Evolutionary conservation across 2,888 invertebrate species (phyloP).

Genomic region (Aricia artaxerxes): DNA sequence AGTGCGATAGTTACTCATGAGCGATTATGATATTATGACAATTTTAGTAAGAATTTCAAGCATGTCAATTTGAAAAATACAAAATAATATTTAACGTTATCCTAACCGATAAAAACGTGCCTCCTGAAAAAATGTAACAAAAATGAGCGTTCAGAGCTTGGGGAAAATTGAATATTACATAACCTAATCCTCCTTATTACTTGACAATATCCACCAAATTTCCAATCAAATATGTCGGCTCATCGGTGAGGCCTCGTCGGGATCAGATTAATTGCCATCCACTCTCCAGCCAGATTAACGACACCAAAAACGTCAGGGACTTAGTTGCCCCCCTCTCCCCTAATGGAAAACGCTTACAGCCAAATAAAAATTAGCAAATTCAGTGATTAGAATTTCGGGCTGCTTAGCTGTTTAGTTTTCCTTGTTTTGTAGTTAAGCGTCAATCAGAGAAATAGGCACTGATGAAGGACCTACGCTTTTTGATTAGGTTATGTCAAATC

Average conservation of each 20-base stretch:
- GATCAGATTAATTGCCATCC: slow-evolving; percentile 51
- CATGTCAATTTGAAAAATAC: neutral
- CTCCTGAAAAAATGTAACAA: neutral
- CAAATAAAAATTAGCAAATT: slow-evolving; percentile 9
- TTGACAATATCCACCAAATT: slow-evolving; percentile 36
- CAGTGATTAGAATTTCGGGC: neutral
- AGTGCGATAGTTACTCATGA: no score
- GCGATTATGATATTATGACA: neutral
- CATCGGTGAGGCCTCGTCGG: slow-evolving; percentile 38
- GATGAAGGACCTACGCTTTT: no score
- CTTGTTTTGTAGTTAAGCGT: neutral
- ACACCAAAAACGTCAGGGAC: slow-evolving; percentile 42
- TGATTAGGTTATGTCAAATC: no score
- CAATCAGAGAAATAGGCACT: neutral
- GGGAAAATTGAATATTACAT: neutral
- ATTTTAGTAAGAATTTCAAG: neutral
- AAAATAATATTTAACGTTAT: no score
- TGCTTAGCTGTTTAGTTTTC: neutral
- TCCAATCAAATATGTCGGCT: slow-evolving; percentile 30
- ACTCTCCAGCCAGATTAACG: slow-evolving; percentile 48
- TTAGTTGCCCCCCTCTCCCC: slow-evolving; percentile 36
- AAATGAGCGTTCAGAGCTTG: neutral
- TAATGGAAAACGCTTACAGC: slow-evolving; percentile 21
- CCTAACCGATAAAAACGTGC: neutral
- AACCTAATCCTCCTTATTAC: slow-evolving; percentile 28